Evolutionary conservation across 2,797 vertebrate species (phyloP), one percentile per base, ranked within the genome.

Genomic region (Acrossocheilus fasciatus): DNA sequence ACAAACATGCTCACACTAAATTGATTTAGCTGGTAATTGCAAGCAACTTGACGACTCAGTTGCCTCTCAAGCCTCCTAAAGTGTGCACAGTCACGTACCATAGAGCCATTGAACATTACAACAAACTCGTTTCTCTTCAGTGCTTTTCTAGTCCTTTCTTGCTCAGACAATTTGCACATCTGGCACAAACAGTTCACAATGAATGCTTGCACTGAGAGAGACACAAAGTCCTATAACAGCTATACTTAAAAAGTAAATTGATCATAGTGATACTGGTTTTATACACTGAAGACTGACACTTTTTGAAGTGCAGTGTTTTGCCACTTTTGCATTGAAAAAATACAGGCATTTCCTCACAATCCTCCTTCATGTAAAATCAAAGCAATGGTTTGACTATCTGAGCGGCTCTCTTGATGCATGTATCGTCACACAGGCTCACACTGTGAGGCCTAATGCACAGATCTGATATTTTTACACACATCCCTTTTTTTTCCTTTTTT

Each of bases 1-100:
- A 78, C 14, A 70, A 39, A 57, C 68, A 54, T 59, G 36, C 76
- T 79, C 73, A 64, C 77, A 54, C 76, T 59, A 54, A 79, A 89
- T 84, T 74, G 86, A 90, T 90, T 47, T 20, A 62, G 30, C 76
- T 20, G 30, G 43, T 83, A 88, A 92, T 91, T 88, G 86, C 85
- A 86, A 84, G 73, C 80, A 85, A 81, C 34, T 66, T 41, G 34
- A 62, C 34, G 34, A 64, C 36, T 54, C 18, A 1, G 72, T 76
- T 59, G 52, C 39, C 50, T 57, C 80, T 47, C 6, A 39, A n/a
- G 73, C 62, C 43, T 12, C 62, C 64, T 86, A 57, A 78, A 47
- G 39, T 78, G 80, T 80, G 74, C 54, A 50, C 78, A 86, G 80
- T 52, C 87, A 88, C 72, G 50, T 43, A 66, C n/a, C 45, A 79